Conservation (phyloP, 2,888 invertebrate species). For the Melanophora roralis region DNA sequence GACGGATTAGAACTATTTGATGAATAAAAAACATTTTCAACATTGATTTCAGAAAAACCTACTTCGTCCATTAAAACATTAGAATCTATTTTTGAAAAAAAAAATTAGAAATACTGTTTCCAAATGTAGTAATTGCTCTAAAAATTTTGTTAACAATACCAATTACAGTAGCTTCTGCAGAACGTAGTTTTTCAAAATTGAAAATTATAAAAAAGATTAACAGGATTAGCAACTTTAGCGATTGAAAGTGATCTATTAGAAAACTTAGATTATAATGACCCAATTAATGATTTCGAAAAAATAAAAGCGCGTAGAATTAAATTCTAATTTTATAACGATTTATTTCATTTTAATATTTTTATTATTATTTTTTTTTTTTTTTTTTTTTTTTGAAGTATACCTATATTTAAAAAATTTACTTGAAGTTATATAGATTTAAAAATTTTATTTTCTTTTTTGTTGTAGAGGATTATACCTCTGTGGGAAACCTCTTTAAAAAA, state of each 20-base stretch:
- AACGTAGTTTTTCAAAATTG: conserved; percentile 42
- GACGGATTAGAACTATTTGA: conserved; percentile 23
- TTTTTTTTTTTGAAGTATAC: no score
- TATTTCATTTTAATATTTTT: no score
- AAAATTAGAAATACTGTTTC: conserved; percentile 19
- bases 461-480: no score
- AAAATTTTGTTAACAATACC: conserved; percentile 40
- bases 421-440: no score
- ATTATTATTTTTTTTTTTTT: no score
- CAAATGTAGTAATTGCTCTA: conserved; percentile 12
- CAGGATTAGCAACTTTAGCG: not conserved
- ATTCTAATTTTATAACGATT: not conserved
- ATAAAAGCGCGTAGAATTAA: conserved; percentile 2
- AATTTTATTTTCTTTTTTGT: no score
- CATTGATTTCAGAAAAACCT: not conserved
- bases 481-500: no score
- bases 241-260: not conserved
- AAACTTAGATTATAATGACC: conserved; percentile 13
- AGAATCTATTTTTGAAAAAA: conserved; percentile 21
- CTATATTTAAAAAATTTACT: no score
- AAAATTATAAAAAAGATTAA: conserved; percentile 5
- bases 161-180: conserved; percentile 34
- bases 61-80: not conserved
- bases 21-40: conserved; percentile 14
- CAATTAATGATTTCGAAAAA: conserved; percentile 1